Percentiles rank a stretch among this genome's conserved stretches.
Evolutionary conservation across 2,888 invertebrate species (phyloP).

Genomic region (Drosophila kanekoi): DNA sequence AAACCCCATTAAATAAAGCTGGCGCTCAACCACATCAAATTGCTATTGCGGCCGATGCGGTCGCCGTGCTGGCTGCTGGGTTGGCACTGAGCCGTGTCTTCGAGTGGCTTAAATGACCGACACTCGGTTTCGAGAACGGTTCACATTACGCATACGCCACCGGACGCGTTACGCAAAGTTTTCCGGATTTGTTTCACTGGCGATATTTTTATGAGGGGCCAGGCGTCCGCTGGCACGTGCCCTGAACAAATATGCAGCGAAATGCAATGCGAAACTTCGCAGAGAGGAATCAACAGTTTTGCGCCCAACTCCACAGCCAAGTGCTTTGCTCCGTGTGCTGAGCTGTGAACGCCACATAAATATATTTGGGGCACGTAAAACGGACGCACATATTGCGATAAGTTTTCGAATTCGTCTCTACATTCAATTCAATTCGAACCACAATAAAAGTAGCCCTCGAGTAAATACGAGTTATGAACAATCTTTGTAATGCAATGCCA

Average conservation of each 20-base stretch:
- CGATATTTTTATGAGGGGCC: constrained; percentile 30
- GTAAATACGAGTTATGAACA: constrained; percentile 58
- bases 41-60: constrained; percentile 26
- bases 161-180: constrained; percentile 39
- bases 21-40: constrained; percentile 50
- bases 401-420: constrained; percentile 30
- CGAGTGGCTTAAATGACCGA: constrained; percentile 51
- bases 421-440: constrained; percentile 48
- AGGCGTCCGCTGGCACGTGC: constrained; percentile 37
- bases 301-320: neutral
- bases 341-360: constrained; percentile 31
- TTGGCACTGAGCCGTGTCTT: constrained; percentile 36
- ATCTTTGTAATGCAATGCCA: constrained; percentile 30
- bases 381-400: constrained; percentile 54
- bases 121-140: constrained; percentile 16
- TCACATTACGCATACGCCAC: constrained; percentile 58
- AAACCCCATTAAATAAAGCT: constrained; percentile 58
- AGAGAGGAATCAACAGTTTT: constrained; percentile 48
- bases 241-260: constrained; percentile 37
- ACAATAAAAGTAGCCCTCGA: constrained; percentile 35
- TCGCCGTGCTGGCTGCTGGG: constrained; percentile 12
- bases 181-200: constrained; percentile 29
- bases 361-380: constrained; percentile 62
- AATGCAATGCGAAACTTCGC: constrained; percentile 33
- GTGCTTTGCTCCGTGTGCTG: constrained; percentile 22